phyloP scores from a whole-genome alignment of 2,113 vertebrate genomes.

The Balaeniceps rex region DNA sequence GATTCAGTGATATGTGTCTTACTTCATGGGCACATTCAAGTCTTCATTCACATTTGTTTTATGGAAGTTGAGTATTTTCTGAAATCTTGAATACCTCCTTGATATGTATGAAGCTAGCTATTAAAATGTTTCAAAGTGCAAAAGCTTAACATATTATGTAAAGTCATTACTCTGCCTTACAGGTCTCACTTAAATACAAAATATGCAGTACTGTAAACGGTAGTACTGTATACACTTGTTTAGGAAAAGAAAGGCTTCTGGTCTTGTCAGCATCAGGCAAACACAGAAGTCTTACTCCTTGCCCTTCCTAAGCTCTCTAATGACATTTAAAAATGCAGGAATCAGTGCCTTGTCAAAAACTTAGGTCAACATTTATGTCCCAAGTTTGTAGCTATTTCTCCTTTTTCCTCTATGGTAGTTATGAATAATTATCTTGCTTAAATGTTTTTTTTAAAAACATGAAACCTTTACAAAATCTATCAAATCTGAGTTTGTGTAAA shows the following conservation, averaged over 20 bases:
- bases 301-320: neutral
- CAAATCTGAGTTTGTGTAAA: neutral
- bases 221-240: neutral
- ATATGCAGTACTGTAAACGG: neutral
- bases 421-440: neutral
- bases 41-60: neutral
- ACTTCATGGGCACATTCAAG: neutral
- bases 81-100: neutral
- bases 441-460: neutral
- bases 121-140: neutral
- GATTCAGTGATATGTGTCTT: neutral
- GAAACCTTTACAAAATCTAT: neutral
- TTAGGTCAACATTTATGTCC: neutral
- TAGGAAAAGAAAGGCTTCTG: neutral
- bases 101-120: neutral
- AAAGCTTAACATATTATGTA: neutral
- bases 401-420: neutral
- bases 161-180: neutral
- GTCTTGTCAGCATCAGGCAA: neutral
- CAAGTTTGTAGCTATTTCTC: neutral
- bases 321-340: neutral
- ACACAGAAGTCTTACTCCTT: neutral
- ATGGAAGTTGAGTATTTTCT: neutral
- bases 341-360: neutral
- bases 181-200: neutral